Base-by-base conservation (phyloP, 2,797 vertebrate species). In the Triplophysa yarkandensis region DNA sequence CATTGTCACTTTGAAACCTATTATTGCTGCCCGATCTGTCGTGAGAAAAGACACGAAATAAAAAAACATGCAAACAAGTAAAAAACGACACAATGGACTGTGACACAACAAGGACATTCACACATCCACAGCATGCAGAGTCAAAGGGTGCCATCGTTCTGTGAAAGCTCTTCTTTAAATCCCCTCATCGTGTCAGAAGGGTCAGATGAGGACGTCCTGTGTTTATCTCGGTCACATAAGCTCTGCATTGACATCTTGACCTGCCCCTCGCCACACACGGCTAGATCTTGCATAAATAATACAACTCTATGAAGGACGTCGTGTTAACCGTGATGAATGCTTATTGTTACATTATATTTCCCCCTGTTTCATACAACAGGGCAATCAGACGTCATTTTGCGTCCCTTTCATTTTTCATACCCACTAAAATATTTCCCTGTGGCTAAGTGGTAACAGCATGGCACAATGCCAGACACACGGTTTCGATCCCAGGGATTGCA, bases 291-390 rank as follows among this genome's bases (percentile, higher is more conserved):
- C 69, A 21, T 36, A n/a, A 25, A 68, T 14, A 67, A 36, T 71
- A 48, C 57, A 13, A 57, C 50, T 68, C 57, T 55, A 62, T 77
- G 70, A 78, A 71, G 77, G 23, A 7, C 68, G 65, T 79, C 69
- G 50, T 41, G 23, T 67, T 76, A 60, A n/a, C 69, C 52, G n/a
- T n/a, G n/a, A n/a, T n/a, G 43, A 19, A 23, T 14, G 9, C 44
- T 79, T 74, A 80, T 82, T 68, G 48, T 83, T 77, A 50, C 64
- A 60, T 83, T 77, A 69, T 61, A 78, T 76, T 62, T 60, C 30
- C 66, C 77, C 3, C n/a, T n/a, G n/a, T n/a, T n/a, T n/a, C n/a
- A n/a, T n/a, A n/a, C n/a, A n/a, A n/a, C n/a, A n/a, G n/a, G n/a
- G n/a, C n/a, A n/a, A n/a, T n/a, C n/a, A n/a, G n/a, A n/a, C n/a